Evolutionary conservation across 2,888 invertebrate genomes (phyloP), one percentile per base, ranked within the genome.

Genomic region (Hirtodrosophila trivittata): DNA sequence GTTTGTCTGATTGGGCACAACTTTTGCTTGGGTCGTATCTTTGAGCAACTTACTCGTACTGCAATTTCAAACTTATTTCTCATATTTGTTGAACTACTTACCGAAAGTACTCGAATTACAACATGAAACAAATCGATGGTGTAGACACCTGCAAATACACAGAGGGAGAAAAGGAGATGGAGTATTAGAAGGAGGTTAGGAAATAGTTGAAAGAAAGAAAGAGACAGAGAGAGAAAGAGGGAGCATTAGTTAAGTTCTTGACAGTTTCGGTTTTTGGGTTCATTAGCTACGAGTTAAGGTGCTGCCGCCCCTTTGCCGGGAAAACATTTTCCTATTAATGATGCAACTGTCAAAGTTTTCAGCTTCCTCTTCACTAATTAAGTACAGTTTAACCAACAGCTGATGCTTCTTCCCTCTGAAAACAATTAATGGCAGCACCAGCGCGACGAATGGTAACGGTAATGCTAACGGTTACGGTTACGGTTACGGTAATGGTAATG

Each of bases 61-160:
- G 38, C 28, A 16, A 10, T 21, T 21, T 21, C 21, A 25, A 55
- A 65, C 37, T 35, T 47, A 37, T 8, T 39, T 45, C 14, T 12
- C 9, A 68, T 39, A 28, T 5, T 30, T 46, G 7, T 35, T 33
- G 12, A 13, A 26, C 35, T 56, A 77, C 86, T 83, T 75, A 83
- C 82, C 86, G 57, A 77, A 83, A 75, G 66, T 76, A 66, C 68
- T 60, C 74, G 75, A 75, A 69, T 83, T 83, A 86, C 83, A 83
- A 86, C 86, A 83, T 86, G 66, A 80, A 86, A 86, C 63, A 78
- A 68, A 66, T 71, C 81, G 70, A 68, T 67, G 72, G 62, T 57
- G 77, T 62, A 57, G 75, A 80, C 80, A 83, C 84, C 82, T 83
- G 86, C 9, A 77, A 75, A 45, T 28, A n/a, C 35, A 7, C 16